Percentiles rank a stretch among this genome's conserved stretches.
These are phyloP conservation scores for Pterocles burchelli DNA, from an alignment of 2,113 vertebrate species.

Conservation along the genomic window DNA sequence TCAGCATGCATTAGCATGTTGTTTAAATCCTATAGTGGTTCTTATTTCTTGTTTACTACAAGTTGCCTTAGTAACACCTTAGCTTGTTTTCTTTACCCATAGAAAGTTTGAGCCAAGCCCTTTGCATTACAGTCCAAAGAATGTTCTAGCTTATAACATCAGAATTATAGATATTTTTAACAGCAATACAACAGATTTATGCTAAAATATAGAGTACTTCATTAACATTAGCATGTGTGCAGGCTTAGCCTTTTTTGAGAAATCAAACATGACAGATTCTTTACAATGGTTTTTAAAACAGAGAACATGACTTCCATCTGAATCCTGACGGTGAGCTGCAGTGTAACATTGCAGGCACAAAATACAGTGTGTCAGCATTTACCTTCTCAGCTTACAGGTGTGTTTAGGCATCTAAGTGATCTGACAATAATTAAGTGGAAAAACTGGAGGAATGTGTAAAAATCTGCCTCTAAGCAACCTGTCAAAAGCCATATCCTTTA, in stretches of 20 bases:
- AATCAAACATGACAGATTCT: not conserved
- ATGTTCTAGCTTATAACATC: not conserved
- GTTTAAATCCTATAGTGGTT: not conserved
- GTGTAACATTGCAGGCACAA: not conserved
- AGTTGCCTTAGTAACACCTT: not conserved
- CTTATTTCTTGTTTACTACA: not conserved
- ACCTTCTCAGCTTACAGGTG: not conserved
- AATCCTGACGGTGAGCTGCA: not conserved
- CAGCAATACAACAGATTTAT: not conserved
- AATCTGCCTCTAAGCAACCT: not conserved
- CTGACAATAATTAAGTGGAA: not conserved
- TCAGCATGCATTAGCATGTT: not conserved
- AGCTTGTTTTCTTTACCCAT: not conserved
- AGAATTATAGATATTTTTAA: not conserved
- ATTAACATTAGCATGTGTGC: not conserved
- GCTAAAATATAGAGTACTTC: not conserved
- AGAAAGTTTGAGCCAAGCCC: not conserved
- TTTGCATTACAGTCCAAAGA: not conserved
- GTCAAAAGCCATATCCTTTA: not conserved
- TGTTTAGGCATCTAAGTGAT: not conserved
- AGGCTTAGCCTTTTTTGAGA: not conserved
- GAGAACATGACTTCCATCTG: not conserved
- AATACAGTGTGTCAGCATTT: rapidly evolving
- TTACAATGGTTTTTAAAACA: not conserved
- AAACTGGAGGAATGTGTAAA: not conserved